phyloP scores from a whole-genome alignment of 1,140 invertebrate species.

The Achatina immaculata region DNA sequence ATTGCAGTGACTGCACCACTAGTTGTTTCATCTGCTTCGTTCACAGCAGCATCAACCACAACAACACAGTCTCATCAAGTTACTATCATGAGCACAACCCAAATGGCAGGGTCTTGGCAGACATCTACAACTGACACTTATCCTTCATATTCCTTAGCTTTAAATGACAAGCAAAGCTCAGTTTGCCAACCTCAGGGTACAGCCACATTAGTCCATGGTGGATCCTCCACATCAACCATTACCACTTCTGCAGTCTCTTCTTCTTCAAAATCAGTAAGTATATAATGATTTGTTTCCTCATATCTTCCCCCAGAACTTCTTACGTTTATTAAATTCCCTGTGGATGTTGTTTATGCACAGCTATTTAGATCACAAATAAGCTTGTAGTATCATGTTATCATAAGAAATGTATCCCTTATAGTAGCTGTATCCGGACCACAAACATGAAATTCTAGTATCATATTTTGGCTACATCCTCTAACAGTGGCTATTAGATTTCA shows the following conservation, averaged over 20 bases:
- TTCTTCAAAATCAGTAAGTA: slow-evolving; percentile 4
- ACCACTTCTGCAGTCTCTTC: neutral
- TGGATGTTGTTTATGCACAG: too few relatives aligned
- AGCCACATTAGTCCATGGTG: neutral
- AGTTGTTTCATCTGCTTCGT: slow-evolving; percentile 18
- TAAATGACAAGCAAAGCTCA: neutral
- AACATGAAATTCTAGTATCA: too few relatives aligned
- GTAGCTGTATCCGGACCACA: too few relatives aligned
- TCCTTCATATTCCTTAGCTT: neutral
- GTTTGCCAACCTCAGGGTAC: neutral
- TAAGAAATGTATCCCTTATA: too few relatives aligned
- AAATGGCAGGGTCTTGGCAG: neutral
- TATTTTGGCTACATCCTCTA: too few relatives aligned
- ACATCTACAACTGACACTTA: neutral
- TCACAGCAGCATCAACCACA: neutral
- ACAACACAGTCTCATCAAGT: slow-evolving; percentile 23
- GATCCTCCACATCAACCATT: neutral
- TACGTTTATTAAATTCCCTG: too few relatives aligned
- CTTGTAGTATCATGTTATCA: too few relatives aligned
- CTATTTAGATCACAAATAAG: too few relatives aligned
- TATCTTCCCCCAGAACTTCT: neutral
- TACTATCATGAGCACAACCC: slow-evolving; percentile 24
- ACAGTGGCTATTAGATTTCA: too few relatives aligned
- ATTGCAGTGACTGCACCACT: neutral
- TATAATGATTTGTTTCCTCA: neutral